These are phyloP conservation scores for Drosophila lutescens DNA, from an alignment of 2,888 invertebrate genomes.

Conservation along the genomic window DNA sequence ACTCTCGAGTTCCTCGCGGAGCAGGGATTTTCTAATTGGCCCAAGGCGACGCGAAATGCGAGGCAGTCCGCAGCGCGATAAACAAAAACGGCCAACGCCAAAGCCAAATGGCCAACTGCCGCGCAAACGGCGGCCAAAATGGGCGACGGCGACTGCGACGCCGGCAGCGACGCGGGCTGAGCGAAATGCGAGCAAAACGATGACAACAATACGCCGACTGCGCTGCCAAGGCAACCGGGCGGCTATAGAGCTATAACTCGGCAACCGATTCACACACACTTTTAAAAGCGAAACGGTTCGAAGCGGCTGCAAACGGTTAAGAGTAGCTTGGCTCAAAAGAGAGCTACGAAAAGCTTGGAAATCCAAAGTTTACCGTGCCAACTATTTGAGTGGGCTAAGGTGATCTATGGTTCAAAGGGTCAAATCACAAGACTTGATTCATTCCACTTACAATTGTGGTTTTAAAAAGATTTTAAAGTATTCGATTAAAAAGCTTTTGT, in stretches of 20 bases:
- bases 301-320: slow-evolving; percentile 5
- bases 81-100: slow-evolving; percentile 52
- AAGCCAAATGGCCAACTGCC: slow-evolving; percentile 74
- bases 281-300: neutral
- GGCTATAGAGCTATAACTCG: slow-evolving; percentile 7
- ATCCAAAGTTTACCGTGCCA: slow-evolving; percentile 9
- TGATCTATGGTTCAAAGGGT: slow-evolving; percentile 17
- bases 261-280: slow-evolving; percentile 22
- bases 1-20: slow-evolving; percentile 19
- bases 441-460: neutral
- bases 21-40: slow-evolving; percentile 19
- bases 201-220: slow-evolving; percentile 23
- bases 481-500: too few relatives aligned
- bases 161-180: slow-evolving; percentile 11
- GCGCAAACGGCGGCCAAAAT: slow-evolving; percentile 67
- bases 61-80: slow-evolving; percentile 18
- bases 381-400: neutral
- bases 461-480: neutral
- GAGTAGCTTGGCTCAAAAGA: slow-evolving; percentile 13
- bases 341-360: slow-evolving; percentile 22
- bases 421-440: slow-evolving; percentile 13
- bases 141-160: slow-evolving; percentile 34
- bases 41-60: slow-evolving; percentile 16
- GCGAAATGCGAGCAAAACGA: slow-evolving; percentile 23
- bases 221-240: slow-evolving; percentile 63